Conservation (phyloP, 2,888 invertebrate genomes). For the Dusona sp. region DNA sequence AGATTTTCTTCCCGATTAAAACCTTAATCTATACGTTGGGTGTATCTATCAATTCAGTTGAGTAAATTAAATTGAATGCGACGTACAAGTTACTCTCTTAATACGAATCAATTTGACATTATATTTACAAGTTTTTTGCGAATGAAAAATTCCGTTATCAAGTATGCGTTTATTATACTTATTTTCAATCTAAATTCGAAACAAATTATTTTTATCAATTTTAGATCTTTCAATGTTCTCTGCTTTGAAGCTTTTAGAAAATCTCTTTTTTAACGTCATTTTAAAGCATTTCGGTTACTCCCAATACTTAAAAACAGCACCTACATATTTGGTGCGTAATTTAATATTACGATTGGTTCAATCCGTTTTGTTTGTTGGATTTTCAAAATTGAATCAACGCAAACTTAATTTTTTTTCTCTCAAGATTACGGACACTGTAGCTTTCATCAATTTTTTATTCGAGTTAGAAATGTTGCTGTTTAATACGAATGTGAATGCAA, state of each 20-base stretch:
- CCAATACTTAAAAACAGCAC: not conserved
- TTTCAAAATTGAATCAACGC: not conserved
- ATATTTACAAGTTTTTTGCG: not conserved
- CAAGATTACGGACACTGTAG: no score
- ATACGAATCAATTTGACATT: not conserved
- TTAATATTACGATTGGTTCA: not conserved
- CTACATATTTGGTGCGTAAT: not conserved
- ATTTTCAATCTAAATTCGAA: not conserved
- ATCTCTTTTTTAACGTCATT: not conserved
- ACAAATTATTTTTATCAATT: not conserved
- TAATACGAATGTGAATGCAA: not conserved
- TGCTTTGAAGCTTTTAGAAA: not conserved
- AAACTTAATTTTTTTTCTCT: not conserved
- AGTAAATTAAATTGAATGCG: not conserved
- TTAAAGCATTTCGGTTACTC: no score
- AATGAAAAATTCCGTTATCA: not conserved
- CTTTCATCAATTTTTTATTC: no score
- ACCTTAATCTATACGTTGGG: not conserved
- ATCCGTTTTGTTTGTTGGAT: not conserved
- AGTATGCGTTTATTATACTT: no score
- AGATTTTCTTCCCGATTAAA: not conserved
- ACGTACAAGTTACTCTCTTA: not conserved
- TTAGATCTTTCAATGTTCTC: not conserved
- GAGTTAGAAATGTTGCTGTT: no score
- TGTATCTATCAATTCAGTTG: not conserved